A percentile compares a stretch with the other conserved stretches of the same genome.
These are phyloP conservation scores for Gastrophysa polygoni DNA, from an alignment of 2,888 invertebrate genomes.

Conservation along the genomic window DNA sequence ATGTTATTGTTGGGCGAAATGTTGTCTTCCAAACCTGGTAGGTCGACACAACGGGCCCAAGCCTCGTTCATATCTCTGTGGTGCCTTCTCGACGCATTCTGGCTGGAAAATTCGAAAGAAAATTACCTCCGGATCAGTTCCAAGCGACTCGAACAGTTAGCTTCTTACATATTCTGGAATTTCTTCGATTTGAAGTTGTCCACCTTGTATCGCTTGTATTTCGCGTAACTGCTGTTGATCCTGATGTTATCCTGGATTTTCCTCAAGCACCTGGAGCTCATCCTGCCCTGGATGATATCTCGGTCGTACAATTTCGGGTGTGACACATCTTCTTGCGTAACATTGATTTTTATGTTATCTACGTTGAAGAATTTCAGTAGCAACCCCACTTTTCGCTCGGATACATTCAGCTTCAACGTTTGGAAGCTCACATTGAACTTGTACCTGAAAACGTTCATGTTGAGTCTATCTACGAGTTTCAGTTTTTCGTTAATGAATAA, in stretches of 20 bases:
- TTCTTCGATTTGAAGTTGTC: slow-evolving; percentile 35
- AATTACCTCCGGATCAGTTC: no score
- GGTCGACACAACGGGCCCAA: slow-evolving; percentile 76
- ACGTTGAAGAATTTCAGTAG: slow-evolving; percentile 66
- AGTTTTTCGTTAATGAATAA: neutral
- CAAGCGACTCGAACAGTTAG: no score
- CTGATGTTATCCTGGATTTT: slow-evolving; percentile 38
- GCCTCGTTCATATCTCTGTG: slow-evolving; percentile 62
- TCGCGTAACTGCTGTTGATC: slow-evolving; percentile 36
- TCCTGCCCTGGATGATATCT: slow-evolving; percentile 37
- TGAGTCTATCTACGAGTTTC: no score
- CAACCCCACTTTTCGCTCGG: slow-evolving; percentile 71
- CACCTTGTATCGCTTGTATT: slow-evolving; percentile 39
- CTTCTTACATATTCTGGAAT: slow-evolving; percentile 39
- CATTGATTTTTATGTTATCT: slow-evolving; percentile 43
- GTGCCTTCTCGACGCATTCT: slow-evolving; percentile 32
- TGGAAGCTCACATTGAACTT: slow-evolving; percentile 77
- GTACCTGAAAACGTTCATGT: slow-evolving; percentile 62
- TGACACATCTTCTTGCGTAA: slow-evolving; percentile 37
- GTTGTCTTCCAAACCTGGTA: slow-evolving; percentile 84
- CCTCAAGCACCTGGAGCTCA: slow-evolving; percentile 33
- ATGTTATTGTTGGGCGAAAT: slow-evolving; percentile 79
- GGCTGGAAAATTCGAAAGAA: slow-evolving; percentile 32
- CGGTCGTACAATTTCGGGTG: slow-evolving; percentile 37
- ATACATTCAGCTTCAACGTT: slow-evolving; percentile 75